Evolutionary conservation across 92 coral and sea anemone genomes (phyloP), one percentile per base, ranked within the genome.

Genomic region (Phenganax stokvisi): DNA sequence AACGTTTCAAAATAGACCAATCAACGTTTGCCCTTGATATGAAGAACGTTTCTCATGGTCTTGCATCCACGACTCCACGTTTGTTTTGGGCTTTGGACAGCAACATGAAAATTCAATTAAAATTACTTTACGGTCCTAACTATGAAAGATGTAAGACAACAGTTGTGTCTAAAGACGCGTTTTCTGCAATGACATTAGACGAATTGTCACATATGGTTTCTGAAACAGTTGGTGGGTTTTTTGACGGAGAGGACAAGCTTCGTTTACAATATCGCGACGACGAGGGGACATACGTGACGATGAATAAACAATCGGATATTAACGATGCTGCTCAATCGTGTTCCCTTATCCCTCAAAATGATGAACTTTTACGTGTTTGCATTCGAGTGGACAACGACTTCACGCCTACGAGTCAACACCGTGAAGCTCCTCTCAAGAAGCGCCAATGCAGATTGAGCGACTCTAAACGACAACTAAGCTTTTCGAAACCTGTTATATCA

Each of bases 81-180:
- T 15, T 15, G 25, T 13, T 15, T 62, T 62, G 20, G 16, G 9
- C 27, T 62, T 20, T 20, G 25, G 25, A 8, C 20, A 64, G 20
- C 47, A 71, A 71, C 1, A 71, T 71, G 76, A 37, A 37, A n/a
- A 9, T 51, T 9, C 57, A 71, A 53, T 12, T 71, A 47, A 71
- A 71, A 71, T 30, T 71, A 10, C 55, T 71, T 37, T 71, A 71
- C 55, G 76, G 76, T 15, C 55, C 56, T 2, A 51, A 71, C 9
- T 29, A 71, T 55, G 76, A 71, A 71, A 47, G 76, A 71, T 71
- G 76, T 17, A 71, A 71, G 9, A 71, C 76, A 71, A 31, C 57
- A 29, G 56, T 51, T 51, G 17, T 71, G 31, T 8, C 76, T 5
- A 71, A 71, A 51, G 16, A 37, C 31, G 20, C 31, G 37, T 31